Conservation (phyloP, 2,888 invertebrate genomes). For the Seladonia tumulorum region DNA sequence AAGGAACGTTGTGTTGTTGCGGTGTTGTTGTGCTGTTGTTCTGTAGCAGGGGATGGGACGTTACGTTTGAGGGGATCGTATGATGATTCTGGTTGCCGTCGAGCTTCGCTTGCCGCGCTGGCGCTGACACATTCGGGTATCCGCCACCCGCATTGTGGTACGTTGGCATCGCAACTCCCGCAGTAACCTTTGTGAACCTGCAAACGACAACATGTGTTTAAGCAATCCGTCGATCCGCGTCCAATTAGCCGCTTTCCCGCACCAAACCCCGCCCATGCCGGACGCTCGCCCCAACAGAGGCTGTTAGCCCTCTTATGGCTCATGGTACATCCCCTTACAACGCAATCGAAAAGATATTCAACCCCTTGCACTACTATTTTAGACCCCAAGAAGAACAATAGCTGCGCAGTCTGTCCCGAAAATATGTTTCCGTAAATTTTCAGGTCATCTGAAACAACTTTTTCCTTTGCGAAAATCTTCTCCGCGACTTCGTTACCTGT, state of each 20-base stretch:
- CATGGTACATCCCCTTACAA: no score
- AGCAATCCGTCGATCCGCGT: not conserved
- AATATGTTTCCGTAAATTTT: no score
- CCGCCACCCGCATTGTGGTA: constrained; percentile 83
- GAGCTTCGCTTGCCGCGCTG: constrained; percentile 81
- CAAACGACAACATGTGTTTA: constrained; percentile 44
- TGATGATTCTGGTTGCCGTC: constrained; percentile 83
- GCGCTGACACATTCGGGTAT: constrained; percentile 83
- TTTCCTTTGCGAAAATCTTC: no score
- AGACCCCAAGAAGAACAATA: no score
- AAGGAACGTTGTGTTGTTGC: constrained; percentile 72
- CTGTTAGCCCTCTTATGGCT: not conserved
- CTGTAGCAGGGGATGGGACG: constrained; percentile 80
- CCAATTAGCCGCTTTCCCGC: not conserved
- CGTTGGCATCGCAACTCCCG: constrained; percentile 83
- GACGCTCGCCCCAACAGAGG: not conserved
- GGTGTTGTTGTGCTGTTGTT: constrained; percentile 64
- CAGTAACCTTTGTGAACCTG: constrained; percentile 64
- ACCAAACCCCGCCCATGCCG: not conserved
- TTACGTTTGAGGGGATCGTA: constrained; percentile 81
- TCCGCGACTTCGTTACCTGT: no score
- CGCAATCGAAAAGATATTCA: not conserved
- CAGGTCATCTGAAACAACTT: no score
- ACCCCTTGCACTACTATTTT: not conserved
- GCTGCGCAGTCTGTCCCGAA: no score